Base-by-base conservation (phyloP, 2,888 invertebrate species). In the Carterocephalus palaemon region DNA sequence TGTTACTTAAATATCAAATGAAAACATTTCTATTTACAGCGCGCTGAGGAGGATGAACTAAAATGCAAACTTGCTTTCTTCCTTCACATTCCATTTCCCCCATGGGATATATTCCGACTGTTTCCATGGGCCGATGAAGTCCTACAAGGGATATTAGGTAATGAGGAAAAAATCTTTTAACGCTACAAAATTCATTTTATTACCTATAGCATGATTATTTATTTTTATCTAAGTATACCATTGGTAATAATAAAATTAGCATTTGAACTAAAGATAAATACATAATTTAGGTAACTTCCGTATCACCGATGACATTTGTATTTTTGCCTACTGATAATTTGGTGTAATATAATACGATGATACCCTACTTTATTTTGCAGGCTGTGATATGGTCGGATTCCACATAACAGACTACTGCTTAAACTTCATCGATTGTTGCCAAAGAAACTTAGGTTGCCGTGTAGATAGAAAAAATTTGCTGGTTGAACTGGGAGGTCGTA, bases 111-210 rank as follows among this genome's bases (percentile, higher is more conserved):
- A 56, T 96, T 95, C 75, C 89, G 96, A 49, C 85, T 96, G 37
- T 93, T 97, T 62, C 96, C 96, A 1, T 95, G 96, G 95, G 93
- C 95, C n/a, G 96, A 96, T 75, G 96, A 96, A 82, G 93, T 97
- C 42, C 88, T 97, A 16, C 95, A 96, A 75, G 97, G 97, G 52
- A 93, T 97, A 89, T 88, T 97, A 38, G 93, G 92, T 89, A 80
- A 81, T n/a, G n/a, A n/a, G n/a, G n/a, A n/a, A n/a, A n/a, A n/a
- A n/a, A n/a, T n/a, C n/a, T n/a, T n/a, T n/a, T n/a, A n/a, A n/a
- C n/a, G n/a, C n/a, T n/a, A n/a, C n/a, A n/a, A n/a, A n/a, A n/a
- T n/a, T n/a, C n/a, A n/a, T n/a, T n/a, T n/a, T n/a, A n/a, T n/a
- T n/a, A n/a, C n/a, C n/a, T n/a, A n/a, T n/a, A n/a, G n/a, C n/a